These are phyloP conservation scores for Euclidia mi DNA, from an alignment of 2,888 invertebrate genomes.

Conservation along the genomic window DNA sequence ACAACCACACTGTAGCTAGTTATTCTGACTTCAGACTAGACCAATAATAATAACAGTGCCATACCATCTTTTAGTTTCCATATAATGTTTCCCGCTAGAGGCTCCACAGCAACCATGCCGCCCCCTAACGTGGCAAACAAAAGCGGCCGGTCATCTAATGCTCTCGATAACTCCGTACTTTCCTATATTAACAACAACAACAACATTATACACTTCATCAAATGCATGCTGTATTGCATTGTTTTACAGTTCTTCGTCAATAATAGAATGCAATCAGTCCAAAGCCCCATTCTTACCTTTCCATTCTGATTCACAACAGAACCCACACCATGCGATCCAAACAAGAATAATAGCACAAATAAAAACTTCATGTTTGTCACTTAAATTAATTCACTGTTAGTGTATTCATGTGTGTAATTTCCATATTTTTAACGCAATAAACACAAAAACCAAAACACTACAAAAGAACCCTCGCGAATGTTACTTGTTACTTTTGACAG, in stretches of 20 bases:
- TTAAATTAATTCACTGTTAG: slow-evolving; percentile 42
- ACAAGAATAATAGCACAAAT: slow-evolving; percentile 71
- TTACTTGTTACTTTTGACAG: slow-evolving; percentile 35
- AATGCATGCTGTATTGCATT: slow-evolving; percentile 33
- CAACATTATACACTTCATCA: slow-evolving; percentile 23
- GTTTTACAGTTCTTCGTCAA: slow-evolving; percentile 30
- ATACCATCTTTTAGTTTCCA: slow-evolving; percentile 98
- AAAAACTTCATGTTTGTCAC: slow-evolving; percentile 72
- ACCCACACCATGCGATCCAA: slow-evolving; percentile 72
- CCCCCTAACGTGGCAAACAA: slow-evolving; percentile 98
- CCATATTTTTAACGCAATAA: slow-evolving; percentile 60
- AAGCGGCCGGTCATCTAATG: slow-evolving; percentile 92
- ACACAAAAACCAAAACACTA: slow-evolving; percentile 54
- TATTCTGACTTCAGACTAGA: too few species aligned
- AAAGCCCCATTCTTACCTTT: slow-evolving; percentile 73
- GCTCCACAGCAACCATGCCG: slow-evolving; percentile 96
- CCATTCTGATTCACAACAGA: slow-evolving; percentile 73
- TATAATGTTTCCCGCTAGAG: slow-evolving; percentile 94
- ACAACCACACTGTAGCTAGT: too few species aligned
- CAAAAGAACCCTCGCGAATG: slow-evolving; percentile 49
- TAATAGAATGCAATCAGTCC: slow-evolving; percentile 60
- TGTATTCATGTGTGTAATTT: slow-evolving; percentile 44
- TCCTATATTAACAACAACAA: slow-evolving; percentile 78
- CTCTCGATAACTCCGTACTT: slow-evolving; percentile 92
- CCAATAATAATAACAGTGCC: not conserved